phyloP scores from a whole-genome alignment of 2,113 vertebrate genomes.

The Orycteropus afer region DNA sequence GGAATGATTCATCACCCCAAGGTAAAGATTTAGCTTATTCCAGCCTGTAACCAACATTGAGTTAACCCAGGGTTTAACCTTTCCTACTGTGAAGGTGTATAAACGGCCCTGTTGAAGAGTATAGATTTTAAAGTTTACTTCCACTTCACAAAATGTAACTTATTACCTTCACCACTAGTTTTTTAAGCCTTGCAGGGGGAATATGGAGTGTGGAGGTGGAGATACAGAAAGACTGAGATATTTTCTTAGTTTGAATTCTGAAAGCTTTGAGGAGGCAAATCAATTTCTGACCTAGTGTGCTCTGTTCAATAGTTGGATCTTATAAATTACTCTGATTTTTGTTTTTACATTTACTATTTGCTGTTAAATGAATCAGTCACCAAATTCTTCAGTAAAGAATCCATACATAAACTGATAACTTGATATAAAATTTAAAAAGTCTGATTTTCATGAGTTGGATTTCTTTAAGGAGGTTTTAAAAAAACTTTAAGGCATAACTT shows the following conservation, averaged over 20 bases:
- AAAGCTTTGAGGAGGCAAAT: background rate
- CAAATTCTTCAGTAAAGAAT: background rate
- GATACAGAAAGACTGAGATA: background rate
- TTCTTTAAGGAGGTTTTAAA: background rate
- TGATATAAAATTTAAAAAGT: background rate
- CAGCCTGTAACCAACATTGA: background rate
- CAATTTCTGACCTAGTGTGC: background rate
- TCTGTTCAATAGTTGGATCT: background rate
- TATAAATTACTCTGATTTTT: background rate
- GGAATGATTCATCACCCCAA: conserved; percentile 51
- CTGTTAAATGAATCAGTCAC: background rate
- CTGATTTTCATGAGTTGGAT: background rate
- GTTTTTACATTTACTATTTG: conserved; percentile 19
- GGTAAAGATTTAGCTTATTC: background rate
- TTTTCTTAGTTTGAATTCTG: conserved; percentile 22
- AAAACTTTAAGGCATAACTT: background rate
- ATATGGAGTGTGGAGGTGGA: rapidly evolving
- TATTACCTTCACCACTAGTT: background rate
- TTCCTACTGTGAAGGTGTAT: background rate
- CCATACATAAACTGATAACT: background rate
- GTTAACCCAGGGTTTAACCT: background rate
- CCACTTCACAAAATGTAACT: background rate
- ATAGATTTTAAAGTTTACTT: conserved; percentile 14
- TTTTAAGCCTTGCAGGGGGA: background rate
- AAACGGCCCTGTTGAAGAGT: background rate